Conservation (phyloP, 2,888 invertebrate genomes). For the Agrochola lychnidis region DNA sequence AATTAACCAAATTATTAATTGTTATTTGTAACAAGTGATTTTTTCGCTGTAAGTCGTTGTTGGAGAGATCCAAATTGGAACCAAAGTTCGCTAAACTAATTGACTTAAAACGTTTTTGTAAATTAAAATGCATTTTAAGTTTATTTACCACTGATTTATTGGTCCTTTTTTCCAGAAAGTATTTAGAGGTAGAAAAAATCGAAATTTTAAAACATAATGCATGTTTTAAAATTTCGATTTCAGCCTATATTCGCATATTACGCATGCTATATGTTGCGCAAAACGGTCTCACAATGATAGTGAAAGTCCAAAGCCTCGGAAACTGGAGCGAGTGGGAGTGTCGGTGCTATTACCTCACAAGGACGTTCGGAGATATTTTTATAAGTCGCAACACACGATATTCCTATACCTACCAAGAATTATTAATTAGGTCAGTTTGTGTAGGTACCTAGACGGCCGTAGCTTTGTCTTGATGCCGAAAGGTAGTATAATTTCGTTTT, state of each 20-base stretch:
- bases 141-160: constrained; percentile 21
- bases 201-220: constrained; percentile 34
- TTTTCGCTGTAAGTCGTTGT: constrained; percentile 22
- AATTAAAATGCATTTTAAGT: constrained; percentile 59
- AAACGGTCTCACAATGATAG: constrained; percentile 85
- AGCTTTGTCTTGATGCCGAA: constrained; percentile 38
- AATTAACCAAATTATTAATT: constrained; percentile 56
- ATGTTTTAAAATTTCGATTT: too few species aligned
- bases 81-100: constrained; percentile 35
- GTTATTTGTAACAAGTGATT: constrained; percentile 43
- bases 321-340: constrained; percentile 87
- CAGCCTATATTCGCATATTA: constrained; percentile 42
- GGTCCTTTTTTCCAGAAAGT: not conserved
- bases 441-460: constrained; percentile 37
- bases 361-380: constrained; percentile 81
- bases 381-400: constrained; percentile 59
- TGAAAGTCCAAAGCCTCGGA: constrained; percentile 84
- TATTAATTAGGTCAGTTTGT: constrained; percentile 48
- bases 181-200: not conserved
- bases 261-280: constrained; percentile 79
- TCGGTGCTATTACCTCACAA: constrained; percentile 81
- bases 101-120: constrained; percentile 46
- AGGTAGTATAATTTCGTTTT: constrained; percentile 54
- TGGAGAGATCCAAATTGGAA: constrained; percentile 14
- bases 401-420: constrained; percentile 49